Evolutionary conservation across 2,797 vertebrate species (phyloP).

Genomic region (Anguilla megastoma): DNA sequence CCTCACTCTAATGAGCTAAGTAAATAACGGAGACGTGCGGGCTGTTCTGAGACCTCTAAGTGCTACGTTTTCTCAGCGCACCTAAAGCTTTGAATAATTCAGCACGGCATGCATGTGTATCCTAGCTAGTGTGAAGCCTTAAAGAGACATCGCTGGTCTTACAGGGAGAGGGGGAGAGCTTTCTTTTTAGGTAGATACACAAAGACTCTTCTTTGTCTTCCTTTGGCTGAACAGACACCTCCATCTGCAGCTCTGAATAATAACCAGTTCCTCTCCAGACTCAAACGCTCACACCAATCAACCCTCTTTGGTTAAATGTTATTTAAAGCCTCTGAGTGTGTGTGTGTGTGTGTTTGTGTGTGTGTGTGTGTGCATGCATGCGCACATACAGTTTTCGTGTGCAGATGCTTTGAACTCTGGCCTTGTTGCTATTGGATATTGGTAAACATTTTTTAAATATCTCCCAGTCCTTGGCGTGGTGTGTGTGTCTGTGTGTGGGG

Average conservation of each 20-base stretch:
- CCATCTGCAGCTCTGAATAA: not conserved
- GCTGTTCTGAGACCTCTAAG: not conserved
- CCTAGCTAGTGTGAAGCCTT: not conserved
- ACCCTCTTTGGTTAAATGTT: not conserved
- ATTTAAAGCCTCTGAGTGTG: slow-evolving; percentile 8
- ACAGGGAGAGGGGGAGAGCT: not conserved
- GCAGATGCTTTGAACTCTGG: not conserved
- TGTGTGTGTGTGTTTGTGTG: not conserved
- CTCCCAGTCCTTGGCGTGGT: not conserved
- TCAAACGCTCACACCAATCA: not conserved
- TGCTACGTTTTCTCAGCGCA: not conserved
- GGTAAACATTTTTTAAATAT: not conserved
- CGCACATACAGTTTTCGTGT: not conserved
- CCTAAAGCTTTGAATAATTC: slow-evolving; percentile 11
- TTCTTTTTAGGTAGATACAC: not conserved
- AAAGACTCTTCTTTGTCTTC: slow-evolving; percentile 9
- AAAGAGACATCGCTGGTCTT: not conserved
- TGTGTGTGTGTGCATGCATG: not conserved
- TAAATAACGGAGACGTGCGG: not conserved
- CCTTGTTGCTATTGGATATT: slow-evolving; percentile 2
- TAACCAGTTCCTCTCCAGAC: not conserved
- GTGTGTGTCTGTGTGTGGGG: not conserved
- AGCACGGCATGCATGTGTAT: not conserved
- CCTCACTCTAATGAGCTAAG: not conserved
- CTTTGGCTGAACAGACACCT: not conserved